Evolutionary conservation across 1,140 invertebrate species (phyloP).

Genomic region (Coelopa frigida): DNA sequence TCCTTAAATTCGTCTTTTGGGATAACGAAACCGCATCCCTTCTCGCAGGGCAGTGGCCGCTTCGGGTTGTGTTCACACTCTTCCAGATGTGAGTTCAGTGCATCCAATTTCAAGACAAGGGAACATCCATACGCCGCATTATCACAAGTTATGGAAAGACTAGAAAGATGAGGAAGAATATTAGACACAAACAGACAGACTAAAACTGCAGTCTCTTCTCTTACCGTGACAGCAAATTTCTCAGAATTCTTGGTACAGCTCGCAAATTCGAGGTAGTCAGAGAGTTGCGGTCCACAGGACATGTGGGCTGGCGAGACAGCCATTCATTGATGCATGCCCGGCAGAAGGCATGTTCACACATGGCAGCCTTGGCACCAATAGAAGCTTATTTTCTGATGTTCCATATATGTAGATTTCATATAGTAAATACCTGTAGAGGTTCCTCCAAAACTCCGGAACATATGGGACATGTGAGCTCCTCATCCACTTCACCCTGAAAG

Average conservation of each 20-base stretch:
- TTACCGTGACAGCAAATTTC: constrained; percentile 79
- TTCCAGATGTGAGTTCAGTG: constrained; percentile 70
- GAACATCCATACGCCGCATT: constrained; percentile 82
- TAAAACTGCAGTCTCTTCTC: constrained; percentile 3
- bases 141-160: constrained; percentile 83
- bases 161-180: constrained; percentile 35
- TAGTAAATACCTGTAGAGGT: constrained; percentile 56
- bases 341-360: constrained; percentile 95
- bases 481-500: constrained; percentile 74
- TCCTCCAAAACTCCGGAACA: constrained; percentile 75
- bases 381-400: neutral
- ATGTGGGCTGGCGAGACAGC: constrained; percentile 85
- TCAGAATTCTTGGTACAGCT: constrained; percentile 83
- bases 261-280: constrained; percentile 80
- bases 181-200: neutral
- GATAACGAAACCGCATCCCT: constrained; percentile 86
- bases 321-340: constrained; percentile 88
- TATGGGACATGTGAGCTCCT: constrained; percentile 75
- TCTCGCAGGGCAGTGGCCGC: constrained; percentile 83
- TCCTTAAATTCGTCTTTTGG: constrained; percentile 91
- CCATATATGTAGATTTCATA: neutral
- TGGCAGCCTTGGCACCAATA: constrained; percentile 65
- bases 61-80: constrained; percentile 95
- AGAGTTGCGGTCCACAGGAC: constrained; percentile 84
- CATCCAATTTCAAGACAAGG: constrained; percentile 77